Evolutionary conservation across 2,113 vertebrate species (phyloP).

Genomic region (Alectura lathami): DNA sequence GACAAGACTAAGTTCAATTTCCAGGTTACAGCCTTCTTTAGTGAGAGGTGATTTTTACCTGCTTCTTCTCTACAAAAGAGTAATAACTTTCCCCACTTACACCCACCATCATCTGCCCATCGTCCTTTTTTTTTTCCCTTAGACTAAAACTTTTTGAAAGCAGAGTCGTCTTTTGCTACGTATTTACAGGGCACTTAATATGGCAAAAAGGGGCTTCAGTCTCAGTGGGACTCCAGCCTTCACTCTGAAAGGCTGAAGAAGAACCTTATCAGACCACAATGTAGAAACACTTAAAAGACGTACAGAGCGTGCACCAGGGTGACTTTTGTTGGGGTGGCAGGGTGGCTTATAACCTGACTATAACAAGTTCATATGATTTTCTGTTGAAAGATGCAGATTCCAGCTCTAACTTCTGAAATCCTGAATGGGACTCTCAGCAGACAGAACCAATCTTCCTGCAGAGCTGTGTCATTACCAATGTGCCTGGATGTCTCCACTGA

Average conservation of each 20-base stretch:
- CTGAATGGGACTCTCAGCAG: neutral
- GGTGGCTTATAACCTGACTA: neutral
- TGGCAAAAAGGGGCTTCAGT: neutral
- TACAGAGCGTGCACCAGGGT: no score
- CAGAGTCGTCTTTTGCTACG: neutral
- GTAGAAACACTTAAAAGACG: neutral
- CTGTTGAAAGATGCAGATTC: neutral
- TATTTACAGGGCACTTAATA: neutral
- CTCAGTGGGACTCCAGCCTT: neutral
- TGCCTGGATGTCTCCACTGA: neutral
- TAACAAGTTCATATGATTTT: neutral
- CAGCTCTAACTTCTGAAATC: neutral
- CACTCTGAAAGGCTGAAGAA: neutral
- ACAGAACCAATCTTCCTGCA: neutral
- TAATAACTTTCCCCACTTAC: neutral
- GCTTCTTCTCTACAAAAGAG: neutral
- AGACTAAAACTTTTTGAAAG: no score
- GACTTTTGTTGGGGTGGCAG: neutral
- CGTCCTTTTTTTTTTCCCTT: neutral
- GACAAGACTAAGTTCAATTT: neutral
- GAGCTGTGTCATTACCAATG: neutral
- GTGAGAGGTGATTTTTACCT: neutral
- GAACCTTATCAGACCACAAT: neutral
- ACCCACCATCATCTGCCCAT: neutral
- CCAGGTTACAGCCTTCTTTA: neutral